phyloP scores from a whole-genome alignment of 2,797 vertebrate species.

The Enteromius thamalakanensis region DNA sequence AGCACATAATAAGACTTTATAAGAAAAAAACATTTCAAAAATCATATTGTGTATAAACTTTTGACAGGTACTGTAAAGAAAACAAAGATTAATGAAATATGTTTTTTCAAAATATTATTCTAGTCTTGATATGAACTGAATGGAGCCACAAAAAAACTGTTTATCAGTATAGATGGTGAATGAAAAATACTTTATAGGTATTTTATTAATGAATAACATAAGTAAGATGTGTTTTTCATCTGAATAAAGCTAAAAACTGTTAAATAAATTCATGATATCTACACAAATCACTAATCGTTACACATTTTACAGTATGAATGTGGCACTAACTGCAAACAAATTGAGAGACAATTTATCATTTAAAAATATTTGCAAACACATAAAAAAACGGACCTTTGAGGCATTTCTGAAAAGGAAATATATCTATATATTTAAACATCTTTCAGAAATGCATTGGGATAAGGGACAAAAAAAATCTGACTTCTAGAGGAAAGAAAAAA shows the following conservation, averaged over 20 bases:
- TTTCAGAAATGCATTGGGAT: slow-evolving; percentile 14
- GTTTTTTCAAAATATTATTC: neutral
- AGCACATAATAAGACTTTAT: neutral
- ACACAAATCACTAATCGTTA: neutral
- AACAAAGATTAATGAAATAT: neutral
- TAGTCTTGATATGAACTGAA: neutral
- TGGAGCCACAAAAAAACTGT: neutral
- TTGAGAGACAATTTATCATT: neutral
- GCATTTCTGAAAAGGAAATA: slow-evolving; percentile 6
- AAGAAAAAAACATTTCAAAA: neutral
- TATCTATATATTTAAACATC: neutral
- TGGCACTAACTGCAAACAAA: neutral
- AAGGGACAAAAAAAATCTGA: slow-evolving; percentile 13
- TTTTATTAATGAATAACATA: neutral
- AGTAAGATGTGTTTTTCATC: too few species aligned
- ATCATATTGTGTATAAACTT: neutral
- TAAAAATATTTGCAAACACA: neutral
- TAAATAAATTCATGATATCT: neutral
- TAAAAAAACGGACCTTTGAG: neutral
- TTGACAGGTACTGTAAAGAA: neutral
- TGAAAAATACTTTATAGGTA: neutral
- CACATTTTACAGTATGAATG: neutral
- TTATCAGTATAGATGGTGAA: neutral
- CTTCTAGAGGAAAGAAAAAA: neutral
- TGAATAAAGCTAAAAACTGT: neutral